Conservation (phyloP, 2,797 vertebrate species). For the Fratercula arctica region DNA sequence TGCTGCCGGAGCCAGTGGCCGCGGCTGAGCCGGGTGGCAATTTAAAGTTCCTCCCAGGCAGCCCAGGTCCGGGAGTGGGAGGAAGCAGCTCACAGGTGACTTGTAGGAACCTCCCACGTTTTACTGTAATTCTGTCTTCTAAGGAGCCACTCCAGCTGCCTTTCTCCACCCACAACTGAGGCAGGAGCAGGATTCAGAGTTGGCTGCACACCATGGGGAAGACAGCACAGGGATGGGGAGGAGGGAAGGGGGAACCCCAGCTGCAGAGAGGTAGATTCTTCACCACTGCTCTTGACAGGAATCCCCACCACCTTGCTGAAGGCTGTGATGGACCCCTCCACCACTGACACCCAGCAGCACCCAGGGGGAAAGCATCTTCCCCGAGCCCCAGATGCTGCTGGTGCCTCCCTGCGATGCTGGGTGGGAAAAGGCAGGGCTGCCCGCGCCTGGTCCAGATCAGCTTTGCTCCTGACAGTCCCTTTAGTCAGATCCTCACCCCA, state of each 20-base stretch:
- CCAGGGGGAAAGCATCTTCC: too few species aligned
- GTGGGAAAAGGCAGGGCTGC: not conserved
- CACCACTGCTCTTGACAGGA: not conserved
- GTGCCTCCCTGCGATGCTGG: not conserved
- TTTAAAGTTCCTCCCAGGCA: constrained; percentile 36
- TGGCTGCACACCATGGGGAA: accelerated
- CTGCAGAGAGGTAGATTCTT: not conserved
- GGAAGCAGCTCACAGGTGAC: constrained; percentile 29
- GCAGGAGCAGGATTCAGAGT: not conserved
- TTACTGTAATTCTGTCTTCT: not conserved
- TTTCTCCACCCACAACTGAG: not conserved
- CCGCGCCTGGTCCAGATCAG: accelerated
- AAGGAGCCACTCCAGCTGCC: not conserved
- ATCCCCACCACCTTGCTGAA: too few species aligned
- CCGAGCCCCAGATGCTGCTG: not conserved
- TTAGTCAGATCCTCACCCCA: not conserved
- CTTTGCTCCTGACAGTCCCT: not conserved
- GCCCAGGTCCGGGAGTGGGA: not conserved
- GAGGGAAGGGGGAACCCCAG: not conserved
- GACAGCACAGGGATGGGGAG: not conserved
- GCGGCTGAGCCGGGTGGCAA: not conserved
- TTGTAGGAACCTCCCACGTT: constrained; percentile 36
- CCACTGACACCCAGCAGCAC: not conserved
- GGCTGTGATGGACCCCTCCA: not conserved
- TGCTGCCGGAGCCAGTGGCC: not conserved